A percentile compares a stretch with the other conserved stretches of the same genome.
These are phyloP conservation scores for Oophaga pumilio DNA, from an alignment of 2,113 vertebrate species.

Conservation along the genomic window DNA sequence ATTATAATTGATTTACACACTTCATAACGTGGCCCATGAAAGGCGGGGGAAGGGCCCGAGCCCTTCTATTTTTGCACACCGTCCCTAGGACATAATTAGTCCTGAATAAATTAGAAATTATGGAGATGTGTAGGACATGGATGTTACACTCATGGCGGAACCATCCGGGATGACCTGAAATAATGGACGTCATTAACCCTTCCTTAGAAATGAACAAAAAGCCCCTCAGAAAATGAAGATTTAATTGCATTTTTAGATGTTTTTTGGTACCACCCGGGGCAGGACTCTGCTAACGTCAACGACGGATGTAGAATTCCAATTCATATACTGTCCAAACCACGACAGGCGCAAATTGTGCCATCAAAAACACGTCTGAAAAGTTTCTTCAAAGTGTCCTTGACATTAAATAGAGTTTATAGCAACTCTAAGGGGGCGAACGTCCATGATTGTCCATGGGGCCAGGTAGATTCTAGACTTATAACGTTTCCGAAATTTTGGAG, in stretches of 20 bases:
- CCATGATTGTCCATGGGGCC: too few relatives aligned
- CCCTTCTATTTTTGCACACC: background rate
- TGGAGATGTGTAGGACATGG: background rate
- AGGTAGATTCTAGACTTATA: too few relatives aligned
- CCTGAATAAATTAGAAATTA: slow-evolving; percentile 28
- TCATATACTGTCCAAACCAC: too few relatives aligned
- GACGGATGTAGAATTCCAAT: background rate
- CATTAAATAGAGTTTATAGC: too few relatives aligned
- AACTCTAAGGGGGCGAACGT: too few relatives aligned
- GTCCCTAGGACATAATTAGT: slow-evolving; percentile 26
- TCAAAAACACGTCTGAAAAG: background rate
- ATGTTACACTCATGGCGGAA: background rate
- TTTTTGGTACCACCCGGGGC: background rate
- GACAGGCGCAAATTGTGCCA: too few relatives aligned
- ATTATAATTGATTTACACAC: slow-evolving; percentile 33
- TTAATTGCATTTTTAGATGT: background rate
- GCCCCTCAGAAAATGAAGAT: background rate
- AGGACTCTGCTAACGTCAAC: background rate
- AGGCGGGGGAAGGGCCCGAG: background rate
- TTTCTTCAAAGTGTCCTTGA: background rate
- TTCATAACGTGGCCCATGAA: background rate
- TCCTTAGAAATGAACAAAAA: background rate
- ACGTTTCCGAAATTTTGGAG: too few relatives aligned
- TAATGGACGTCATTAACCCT: background rate
- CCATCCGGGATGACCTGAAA: background rate